Evolutionary conservation across 2,888 invertebrate genomes (phyloP), one percentile per base, ranked within the genome.

Genomic region (Oscheius sp.): DNA sequence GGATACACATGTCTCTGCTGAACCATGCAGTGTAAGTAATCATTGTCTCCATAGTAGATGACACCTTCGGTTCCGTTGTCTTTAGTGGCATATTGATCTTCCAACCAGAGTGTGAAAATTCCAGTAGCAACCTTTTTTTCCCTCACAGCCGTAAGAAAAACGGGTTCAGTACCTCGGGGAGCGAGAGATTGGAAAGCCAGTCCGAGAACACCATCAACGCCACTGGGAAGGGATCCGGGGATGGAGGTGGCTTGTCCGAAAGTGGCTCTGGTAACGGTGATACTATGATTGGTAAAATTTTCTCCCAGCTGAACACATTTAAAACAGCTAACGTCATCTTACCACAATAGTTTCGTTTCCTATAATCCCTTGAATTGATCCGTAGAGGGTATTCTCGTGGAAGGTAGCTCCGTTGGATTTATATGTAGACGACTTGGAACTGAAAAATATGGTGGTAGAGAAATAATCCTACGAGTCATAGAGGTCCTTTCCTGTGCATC

Each of bases 21-120:
- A 3, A 44, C 9, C 17, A 17, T 22, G 47, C 67, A 67, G 47
- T 67, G 67, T 8, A 67, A 38, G 4, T 12, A 14, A 28, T 67
- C 67, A 2, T 45, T n/a, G 24, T 67, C 33, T 67, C 67, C 67
- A 17, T 62, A 67, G n/a, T 62, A 67, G 38, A 67, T 62, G 6
- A 62, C 62, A 41, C 67, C 67, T 1, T 44, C 50, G 17, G 61
- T 61, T 41, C 67, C 67, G n/a, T 61, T 61, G 38, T 67, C 67
- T 20, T 9, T 14, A 5, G 61, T 67, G 3, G 38, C 38, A n/a
- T 41, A 49, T 32, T 62, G 61, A 41, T 67, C 62, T 26, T 67
- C 67, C 24, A 67, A 30, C 62, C 62, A 67, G 47, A 62, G 24
- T 17, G 36, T 24, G 41, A 62, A 36, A 14, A 50, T 44, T 9